Evolutionary conservation across 2,113 vertebrate species (phyloP), one percentile per base, ranked within the genome.

Genomic region (Prunella himalayana): DNA sequence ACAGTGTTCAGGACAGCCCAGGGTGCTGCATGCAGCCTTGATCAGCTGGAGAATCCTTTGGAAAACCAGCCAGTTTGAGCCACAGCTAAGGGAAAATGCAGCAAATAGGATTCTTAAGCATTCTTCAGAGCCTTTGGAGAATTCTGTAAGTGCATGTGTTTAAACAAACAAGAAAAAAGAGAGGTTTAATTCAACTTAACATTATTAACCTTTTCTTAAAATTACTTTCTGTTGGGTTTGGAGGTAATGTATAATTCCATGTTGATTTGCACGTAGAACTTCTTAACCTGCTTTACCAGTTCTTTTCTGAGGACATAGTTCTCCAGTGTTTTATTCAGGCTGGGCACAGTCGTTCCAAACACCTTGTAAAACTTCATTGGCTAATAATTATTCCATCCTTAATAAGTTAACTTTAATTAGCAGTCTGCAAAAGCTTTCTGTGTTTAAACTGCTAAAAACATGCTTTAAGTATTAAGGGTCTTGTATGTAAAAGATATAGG

Each of bases 241-340:
- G n/a, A 73, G 16, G 59, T 66, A 33, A 16, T 33, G 20, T 30
- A 2, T 73, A 54, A 50, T 75, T 86, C 60, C 25, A 1, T 57
- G 33, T 49, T 69, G 30, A 24, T 90, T 70, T 81, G 66, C 35
- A 17, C 16, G 42, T 51, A 77, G 63, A 73, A 80, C 31, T 72
- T 84, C 39, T 87, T 68, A 87, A 72, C 81, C 65, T 82, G 87
- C 75, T 90, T 76, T 90, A 73, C 82, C 47, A 72, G 50, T 47
- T 94, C 66, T 73, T 86, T 93, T 63, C 71, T 42, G 56, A 78
- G 56, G 71, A 87, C 10, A 6, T 37, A 75, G 28, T 92, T 93
- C 79, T 83, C 27, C 35, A 8, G 15, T 73, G 49, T 72, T 90
- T 50, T 13, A 21, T 77, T 86, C 82, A 78, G 60, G 47, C 59